Percentiles rank a stretch among this genome's conserved stretches.
Conservation (phyloP, 2,888 invertebrate genomes). For the Apotomis betuletana region DNA sequence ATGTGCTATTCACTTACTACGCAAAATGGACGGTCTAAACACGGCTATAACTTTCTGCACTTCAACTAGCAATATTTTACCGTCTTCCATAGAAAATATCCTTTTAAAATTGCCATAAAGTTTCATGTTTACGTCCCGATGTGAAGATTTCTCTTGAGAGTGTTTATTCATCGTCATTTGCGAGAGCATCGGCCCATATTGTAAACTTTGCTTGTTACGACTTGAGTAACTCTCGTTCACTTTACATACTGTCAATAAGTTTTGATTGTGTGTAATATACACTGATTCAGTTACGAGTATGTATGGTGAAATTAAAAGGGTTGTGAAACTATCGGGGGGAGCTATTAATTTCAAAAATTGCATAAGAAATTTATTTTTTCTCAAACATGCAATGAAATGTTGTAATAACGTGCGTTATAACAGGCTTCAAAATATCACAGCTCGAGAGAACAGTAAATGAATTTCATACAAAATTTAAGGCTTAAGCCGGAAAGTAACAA, state of each 20-base stretch:
- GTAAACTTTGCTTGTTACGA: conserved; percentile 80
- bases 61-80: conserved; percentile 31
- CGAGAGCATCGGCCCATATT: conserved; percentile 62
- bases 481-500: too few relatives aligned
- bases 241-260: conserved; percentile 28
- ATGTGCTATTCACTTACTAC: neutral
- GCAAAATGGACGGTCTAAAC: conserved; percentile 6
- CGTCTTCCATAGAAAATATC: conserved; percentile 32
- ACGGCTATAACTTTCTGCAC: conserved; percentile 18
- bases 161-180: conserved; percentile 56
- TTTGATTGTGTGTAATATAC: conserved; percentile 36
- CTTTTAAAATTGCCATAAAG: conserved; percentile 44
- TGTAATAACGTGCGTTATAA: too few relatives aligned
- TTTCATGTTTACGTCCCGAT: conserved; percentile 45
- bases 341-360: too few relatives aligned
- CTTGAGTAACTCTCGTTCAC: conserved; percentile 59
- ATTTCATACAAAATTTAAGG: too few relatives aligned
- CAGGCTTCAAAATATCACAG: too few relatives aligned
- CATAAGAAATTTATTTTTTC: too few relatives aligned
- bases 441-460: too few relatives aligned
- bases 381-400: too few relatives aligned
- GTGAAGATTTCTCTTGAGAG: conserved; percentile 40
- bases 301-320: neutral
- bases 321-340: neutral
- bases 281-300: conserved; percentile 17